These are phyloP conservation scores for Dexiosoma caninum DNA, from an alignment of 2,888 invertebrate genomes.

Conservation along the genomic window DNA sequence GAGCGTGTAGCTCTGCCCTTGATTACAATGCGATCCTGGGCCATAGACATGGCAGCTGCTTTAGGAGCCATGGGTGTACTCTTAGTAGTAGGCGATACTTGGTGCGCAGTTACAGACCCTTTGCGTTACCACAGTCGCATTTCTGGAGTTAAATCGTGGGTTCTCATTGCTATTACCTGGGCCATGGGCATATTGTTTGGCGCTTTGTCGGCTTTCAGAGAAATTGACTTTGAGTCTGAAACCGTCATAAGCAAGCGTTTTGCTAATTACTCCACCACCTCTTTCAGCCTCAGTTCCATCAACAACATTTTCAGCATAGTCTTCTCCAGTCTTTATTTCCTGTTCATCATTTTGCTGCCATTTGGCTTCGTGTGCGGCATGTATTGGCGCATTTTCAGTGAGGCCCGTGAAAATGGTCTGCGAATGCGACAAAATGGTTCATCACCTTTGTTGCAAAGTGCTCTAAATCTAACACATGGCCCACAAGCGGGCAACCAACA, in stretches of 20 bases:
- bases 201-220: conserved; percentile 76
- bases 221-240: conserved; percentile 73
- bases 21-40: conserved; percentile 71
- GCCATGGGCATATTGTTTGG: conserved; percentile 76
- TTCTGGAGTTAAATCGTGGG: conserved; percentile 77
- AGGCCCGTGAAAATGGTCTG: conserved; percentile 77
- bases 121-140: conserved; percentile 80
- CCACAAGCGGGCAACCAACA: conserved; percentile 63
- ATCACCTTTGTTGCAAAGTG: conserved; percentile 77
- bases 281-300: conserved; percentile 66
- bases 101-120: conserved; percentile 81
- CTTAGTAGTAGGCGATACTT: conserved; percentile 79
- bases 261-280: conserved; percentile 64
- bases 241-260: conserved; percentile 70
- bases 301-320: conserved; percentile 69
- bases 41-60: conserved; percentile 76
- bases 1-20: conserved; percentile 26
- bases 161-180: conserved; percentile 78
- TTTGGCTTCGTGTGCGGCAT: conserved; percentile 77
- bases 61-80: conserved; percentile 76
- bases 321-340: conserved; percentile 76
- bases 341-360: conserved; percentile 77
- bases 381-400: conserved; percentile 78
- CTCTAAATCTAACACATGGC: conserved; percentile 74
- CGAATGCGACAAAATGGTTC: conserved; percentile 78